Percentiles rank a stretch among this genome's conserved stretches.
Conservation (phyloP, 2,113 vertebrate genomes). For the Amblyopsis rosae region DNA sequence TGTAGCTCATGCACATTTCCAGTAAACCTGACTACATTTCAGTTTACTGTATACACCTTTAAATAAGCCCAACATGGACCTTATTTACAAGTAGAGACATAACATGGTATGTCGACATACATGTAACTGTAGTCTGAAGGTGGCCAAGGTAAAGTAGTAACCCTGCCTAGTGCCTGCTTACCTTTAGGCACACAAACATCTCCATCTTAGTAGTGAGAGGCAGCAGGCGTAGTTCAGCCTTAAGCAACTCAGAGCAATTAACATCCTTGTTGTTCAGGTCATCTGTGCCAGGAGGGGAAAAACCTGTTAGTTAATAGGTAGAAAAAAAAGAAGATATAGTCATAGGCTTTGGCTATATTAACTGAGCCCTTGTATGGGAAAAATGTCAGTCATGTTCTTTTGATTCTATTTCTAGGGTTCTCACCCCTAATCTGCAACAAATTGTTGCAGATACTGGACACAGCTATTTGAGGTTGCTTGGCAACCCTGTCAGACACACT, state of each 20-base stretch:
- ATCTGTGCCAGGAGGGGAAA: slow-evolving; percentile 55
- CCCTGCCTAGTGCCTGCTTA: slow-evolving; percentile 26
- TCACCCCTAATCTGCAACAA: not conserved
- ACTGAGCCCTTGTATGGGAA: slow-evolving; percentile 27
- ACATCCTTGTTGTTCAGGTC: slow-evolving; percentile 57
- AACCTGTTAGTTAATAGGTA: slow-evolving; percentile 27
- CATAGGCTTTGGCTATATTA: slow-evolving; percentile 5
- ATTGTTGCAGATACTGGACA: slow-evolving; percentile 55
- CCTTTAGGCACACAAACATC: slow-evolving; percentile 52
- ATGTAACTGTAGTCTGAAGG: no score
- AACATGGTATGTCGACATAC: slow-evolving; percentile 16
- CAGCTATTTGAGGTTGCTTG: slow-evolving; percentile 50
- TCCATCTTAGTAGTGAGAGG: slow-evolving; percentile 58
- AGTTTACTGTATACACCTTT: slow-evolving; percentile 14
- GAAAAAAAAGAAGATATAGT: slow-evolving; percentile 1
- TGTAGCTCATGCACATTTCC: slow-evolving; percentile 6
- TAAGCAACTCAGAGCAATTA: slow-evolving; percentile 54
- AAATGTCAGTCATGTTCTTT: slow-evolving; percentile 19
- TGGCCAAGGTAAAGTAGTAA: no score
- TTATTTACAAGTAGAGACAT: slow-evolving; percentile 9
- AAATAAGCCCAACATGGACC: slow-evolving; percentile 9
- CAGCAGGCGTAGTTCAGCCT: slow-evolving; percentile 43
- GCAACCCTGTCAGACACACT: slow-evolving; percentile 59
- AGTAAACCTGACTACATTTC: slow-evolving; percentile 26
- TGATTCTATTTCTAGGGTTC: slow-evolving; percentile 10